A percentile compares a stretch with the other conserved stretches of the same genome.
Conservation (phyloP, 2,888 invertebrate genomes). For the Ethmia dodecea region DNA sequence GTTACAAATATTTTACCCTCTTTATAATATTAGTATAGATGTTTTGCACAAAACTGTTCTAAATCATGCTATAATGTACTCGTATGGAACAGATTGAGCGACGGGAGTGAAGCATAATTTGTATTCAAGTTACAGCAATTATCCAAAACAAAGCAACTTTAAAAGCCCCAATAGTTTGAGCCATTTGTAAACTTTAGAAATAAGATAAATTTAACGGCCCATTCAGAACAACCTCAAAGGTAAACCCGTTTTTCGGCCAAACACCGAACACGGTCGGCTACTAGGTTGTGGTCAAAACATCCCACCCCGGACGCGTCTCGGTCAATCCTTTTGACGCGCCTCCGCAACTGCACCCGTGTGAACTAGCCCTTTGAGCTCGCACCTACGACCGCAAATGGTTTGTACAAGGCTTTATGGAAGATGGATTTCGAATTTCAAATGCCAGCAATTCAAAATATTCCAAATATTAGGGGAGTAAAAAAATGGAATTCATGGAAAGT, state of each 20-base stretch:
- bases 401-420: slow-evolving; percentile 47
- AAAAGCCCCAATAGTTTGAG: no score
- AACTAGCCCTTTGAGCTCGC: slow-evolving; percentile 67
- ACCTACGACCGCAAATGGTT: slow-evolving; percentile 69
- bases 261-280: slow-evolving; percentile 39
- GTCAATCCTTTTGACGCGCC: slow-evolving; percentile 61
- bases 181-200: not conserved
- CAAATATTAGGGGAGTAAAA: no score
- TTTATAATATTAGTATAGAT: no score
- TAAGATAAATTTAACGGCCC: slow-evolving; percentile 5
- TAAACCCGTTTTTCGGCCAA: slow-evolving; percentile 30
- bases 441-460: no score
- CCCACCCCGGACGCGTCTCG: slow-evolving; percentile 45
- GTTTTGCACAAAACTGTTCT: no score
- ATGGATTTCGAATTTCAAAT: slow-evolving; percentile 28
- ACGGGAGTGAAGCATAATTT: no score
- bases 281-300: slow-evolving; percentile 52
- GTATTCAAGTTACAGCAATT: no score
- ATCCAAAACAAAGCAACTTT: no score
- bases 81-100: no score
- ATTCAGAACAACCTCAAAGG: slow-evolving; percentile 32
- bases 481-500: no score
- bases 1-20: no score
- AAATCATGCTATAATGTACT: no score
- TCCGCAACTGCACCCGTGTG: slow-evolving; percentile 44